Evolutionary conservation across 2,113 vertebrate species (phyloP), one percentile per base, ranked within the genome.

Genomic region (Climacteris rufus): DNA sequence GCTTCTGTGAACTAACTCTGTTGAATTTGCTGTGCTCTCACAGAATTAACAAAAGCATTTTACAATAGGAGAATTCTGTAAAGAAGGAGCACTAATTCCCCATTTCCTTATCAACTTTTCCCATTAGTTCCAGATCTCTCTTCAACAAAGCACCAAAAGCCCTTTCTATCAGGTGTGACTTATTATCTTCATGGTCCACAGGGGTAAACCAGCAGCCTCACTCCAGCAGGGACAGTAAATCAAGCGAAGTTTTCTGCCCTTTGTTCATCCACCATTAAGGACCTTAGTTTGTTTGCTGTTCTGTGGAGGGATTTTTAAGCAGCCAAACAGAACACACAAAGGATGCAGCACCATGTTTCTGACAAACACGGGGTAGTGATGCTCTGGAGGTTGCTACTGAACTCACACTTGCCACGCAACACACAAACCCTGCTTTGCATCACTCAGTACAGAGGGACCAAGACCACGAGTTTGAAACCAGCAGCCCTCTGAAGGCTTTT

Each of bases 331-430:
- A 81, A 59, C 11, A 54, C 20, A 30, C 6, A 39, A 24, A 83
- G 24, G 37, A 17, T 18, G 40, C 19, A 63, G 68, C 33, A 27
- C 1, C 5, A 0, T 44, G 18, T 25, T 77, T 66, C 56, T 75
- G 72, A 78, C 69, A 60, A 22, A 7, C 0, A 15, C 4, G 4
- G 14, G 23, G 37, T 0, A 63, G 40, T 1, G 53, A 74, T n/a
- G 37, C 10, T 53, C 30, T 4, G 54, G 65, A 42, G 75, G 40
- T 22, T 60, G 23, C 53, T 71, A 39, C 19, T 3, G 3, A 81
- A 70, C n/a, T 10, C 15, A 37, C 27, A 27, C 20, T 56, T 31
- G 17, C 63, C 49, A 28, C 0, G 0, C 23, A 27, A 63, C 42
- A 52, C 25, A 72, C 17, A 59, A 63, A 65, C 1, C 44, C 35